Conservation (phyloP, 1,140 invertebrate genomes). For the Aphelinus certus region DNA sequence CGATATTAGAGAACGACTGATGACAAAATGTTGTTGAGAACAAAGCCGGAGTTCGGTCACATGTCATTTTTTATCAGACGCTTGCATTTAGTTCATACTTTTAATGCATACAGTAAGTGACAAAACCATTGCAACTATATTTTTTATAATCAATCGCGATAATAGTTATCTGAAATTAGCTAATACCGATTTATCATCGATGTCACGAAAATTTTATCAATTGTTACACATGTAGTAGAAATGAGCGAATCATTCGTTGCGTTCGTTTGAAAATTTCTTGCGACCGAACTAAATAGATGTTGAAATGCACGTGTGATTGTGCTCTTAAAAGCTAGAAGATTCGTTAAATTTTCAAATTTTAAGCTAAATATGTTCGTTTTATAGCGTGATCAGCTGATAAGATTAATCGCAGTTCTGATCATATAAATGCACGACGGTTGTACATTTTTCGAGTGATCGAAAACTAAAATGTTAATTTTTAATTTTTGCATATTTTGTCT, state of each 20-base stretch:
- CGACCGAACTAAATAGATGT: too few relatives aligned
- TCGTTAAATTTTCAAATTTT: constrained; percentile 36
- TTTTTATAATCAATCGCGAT: constrained; percentile 34
- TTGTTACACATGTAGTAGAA: too few relatives aligned
- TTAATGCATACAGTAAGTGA: too few relatives aligned
- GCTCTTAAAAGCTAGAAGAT: constrained; percentile 20
- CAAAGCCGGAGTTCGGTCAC: constrained; percentile 1
- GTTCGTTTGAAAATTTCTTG: too few relatives aligned
- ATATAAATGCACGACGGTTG: constrained; percentile 33
- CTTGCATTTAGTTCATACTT: too few relatives aligned
- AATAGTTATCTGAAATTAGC: background rate
- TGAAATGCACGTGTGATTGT: constrained; percentile 20
- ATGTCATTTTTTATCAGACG: background rate
- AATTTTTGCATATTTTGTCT: constrained; percentile 37
- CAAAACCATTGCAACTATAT: constrained; percentile 8
- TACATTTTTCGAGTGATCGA: constrained; percentile 27
- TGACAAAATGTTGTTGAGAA: background rate
- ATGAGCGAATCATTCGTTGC: too few relatives aligned
- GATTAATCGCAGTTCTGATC: constrained; percentile 1
- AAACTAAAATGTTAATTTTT: constrained; percentile 26
- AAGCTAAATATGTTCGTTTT: constrained; percentile 32
- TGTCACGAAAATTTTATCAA: too few relatives aligned
- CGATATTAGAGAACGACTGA: background rate
- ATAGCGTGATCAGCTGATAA: too few relatives aligned
- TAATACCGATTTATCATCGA: too few relatives aligned